Percentiles rank a stretch among this genome's conserved stretches.
Conservation (phyloP, 2,797 vertebrate species). For the Sebastes taczanowskii region DNA sequence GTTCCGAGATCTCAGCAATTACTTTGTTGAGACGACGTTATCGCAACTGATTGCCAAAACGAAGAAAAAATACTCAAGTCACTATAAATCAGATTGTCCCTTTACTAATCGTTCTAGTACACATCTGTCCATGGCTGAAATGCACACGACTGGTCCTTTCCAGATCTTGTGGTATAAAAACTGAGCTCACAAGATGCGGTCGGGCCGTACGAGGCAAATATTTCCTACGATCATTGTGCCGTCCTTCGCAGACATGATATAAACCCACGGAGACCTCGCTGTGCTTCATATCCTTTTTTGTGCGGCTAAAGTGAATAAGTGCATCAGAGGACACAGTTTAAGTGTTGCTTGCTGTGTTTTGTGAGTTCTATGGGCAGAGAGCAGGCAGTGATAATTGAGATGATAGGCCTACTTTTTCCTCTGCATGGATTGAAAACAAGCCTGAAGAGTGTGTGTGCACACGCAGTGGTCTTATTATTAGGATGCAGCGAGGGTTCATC, state of each 20-base stretch:
- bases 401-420: slow-evolving; percentile 13
- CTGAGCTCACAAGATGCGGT: not conserved
- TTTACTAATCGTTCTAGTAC: not conserved
- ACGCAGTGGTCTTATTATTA: slow-evolving; percentile 24
- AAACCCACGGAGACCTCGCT: not conserved
- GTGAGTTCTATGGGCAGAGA: slow-evolving; percentile 14
- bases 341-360: slow-evolving; percentile 35
- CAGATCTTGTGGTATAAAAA: not conserved
- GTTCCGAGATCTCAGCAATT: not conserved
- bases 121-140: not conserved
- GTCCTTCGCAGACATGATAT: not conserved
- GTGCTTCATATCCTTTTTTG: slow-evolving; percentile 9
- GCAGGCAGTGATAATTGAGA: slow-evolving; percentile 42
- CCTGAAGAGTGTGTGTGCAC: not conserved
- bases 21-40: not conserved
- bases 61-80: not conserved
- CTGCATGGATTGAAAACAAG: slow-evolving; percentile 15
- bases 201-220: not conserved
- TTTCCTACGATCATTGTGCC: not conserved
- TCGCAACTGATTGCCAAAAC: not conserved
- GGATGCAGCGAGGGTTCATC: slow-evolving; percentile 21
- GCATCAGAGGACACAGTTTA: slow-evolving; percentile 15
- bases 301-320: slow-evolving; percentile 26
- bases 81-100: not conserved
- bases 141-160: not conserved